Base-by-base conservation (phyloP, 2,113 vertebrate species). In the Glaucidium brasilianum region DNA sequence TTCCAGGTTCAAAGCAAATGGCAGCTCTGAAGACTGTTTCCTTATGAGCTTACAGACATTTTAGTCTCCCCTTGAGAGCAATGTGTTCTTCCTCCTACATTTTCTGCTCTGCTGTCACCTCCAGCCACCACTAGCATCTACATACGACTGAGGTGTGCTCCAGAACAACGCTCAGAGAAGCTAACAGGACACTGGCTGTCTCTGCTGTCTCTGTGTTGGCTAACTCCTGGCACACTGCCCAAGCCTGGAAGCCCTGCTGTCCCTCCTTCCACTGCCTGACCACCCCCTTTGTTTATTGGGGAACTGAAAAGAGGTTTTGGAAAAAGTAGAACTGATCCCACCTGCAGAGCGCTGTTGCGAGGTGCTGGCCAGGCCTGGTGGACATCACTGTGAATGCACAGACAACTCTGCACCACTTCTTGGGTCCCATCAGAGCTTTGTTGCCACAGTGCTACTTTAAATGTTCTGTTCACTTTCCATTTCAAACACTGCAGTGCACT, bases 231-330 rank as follows among this genome's bases (percentile, higher is more conserved):
- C 18, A 82, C 0, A 0, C 11, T 15, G 35, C 9, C 13, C 12
- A n/a, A 55, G 39, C 19, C 30, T 58, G 25, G 25, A 92, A 86
- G 26, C 12, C 9, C 18, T 1, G 4, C 20, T 10, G 0, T 2
- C 58, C 37, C 26, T 83, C 12, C 18, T 80, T 87, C 49, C 15
- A 9, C 15, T 22, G 35, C 62, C 62, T 63, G 11, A 67, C 17
- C 12, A 49, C 1, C 2, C 0, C 3, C 4, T 62, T 15, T 39
- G 18, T 34, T 20, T 69, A 90, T 0, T 6, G 20, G 27, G 34
- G 18, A 93, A 74, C 12, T 10, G 37, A 66, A 35, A 63, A 90
- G 35, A 63, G 15, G 20, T 50, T 56, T 62, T 71, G 49, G 39
- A 80, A 53, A 75, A 34, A 6, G 30, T 25, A 79, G 66, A 85